Evolutionary conservation across 2,113 vertebrate genomes (phyloP), one percentile per base, ranked within the genome.

Genomic region (Merops nubicus): DNA sequence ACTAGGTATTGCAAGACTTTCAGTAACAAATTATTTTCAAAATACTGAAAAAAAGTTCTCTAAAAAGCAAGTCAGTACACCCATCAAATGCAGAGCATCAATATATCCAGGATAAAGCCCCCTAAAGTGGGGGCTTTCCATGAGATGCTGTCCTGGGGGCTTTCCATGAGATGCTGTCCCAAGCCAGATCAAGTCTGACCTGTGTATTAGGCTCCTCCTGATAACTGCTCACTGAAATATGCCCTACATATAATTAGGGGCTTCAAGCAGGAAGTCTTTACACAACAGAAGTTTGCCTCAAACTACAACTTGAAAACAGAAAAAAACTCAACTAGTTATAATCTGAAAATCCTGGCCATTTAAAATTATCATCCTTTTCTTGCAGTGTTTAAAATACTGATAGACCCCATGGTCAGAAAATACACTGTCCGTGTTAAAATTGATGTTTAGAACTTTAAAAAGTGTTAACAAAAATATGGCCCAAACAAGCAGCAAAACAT

Each of bases 401-500:
- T 4, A 67, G 51, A 91, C 4, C 16, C 16, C 16, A 42, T 1
- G 8, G 11, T 48, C n/a, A 88, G 57, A 88, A 89, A 85, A 31
- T 15, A n/a, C 54, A 88, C 0, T 1, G n/a, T n/a, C 45, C 45
- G 22, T 23, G 6, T 63, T 75, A 34, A 85, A 83, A 84, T 0
- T 36, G 6, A 53, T 15, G 33, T 54, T 83, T 63, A 79, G 38
- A 80, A 91, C 54, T 31, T 33, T 62, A 42, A 83, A 85, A 89
- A 54, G 15, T 29, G 60, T 93, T 67, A 76, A 73, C 23, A 74
- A 63, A 51, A 63, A 78, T 45, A 54, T 8, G 34, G 10, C 11
- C 43, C 40, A 82, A 96, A 69, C 69, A 88, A 92, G 65, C 82
- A 34, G 70, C 74, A 95, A 96, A 94, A 93, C 81, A 94, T 85